Percentiles rank a stretch among this genome's conserved stretches.
Conservation (phyloP, 2,888 invertebrate species). For the Idaea biselata region DNA sequence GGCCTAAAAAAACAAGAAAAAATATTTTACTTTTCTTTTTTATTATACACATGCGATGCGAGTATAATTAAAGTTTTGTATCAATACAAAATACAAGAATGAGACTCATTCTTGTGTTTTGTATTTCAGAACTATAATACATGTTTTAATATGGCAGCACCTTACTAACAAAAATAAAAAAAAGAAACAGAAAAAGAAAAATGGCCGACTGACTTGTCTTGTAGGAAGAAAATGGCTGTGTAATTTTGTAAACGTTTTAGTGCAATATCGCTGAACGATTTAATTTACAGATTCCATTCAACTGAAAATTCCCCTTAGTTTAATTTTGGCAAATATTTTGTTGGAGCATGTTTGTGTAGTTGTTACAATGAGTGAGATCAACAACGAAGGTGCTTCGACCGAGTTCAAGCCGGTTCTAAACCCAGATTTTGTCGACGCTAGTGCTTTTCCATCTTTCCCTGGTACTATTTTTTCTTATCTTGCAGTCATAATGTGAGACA, state of each 20-base stretch:
- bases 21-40: too few relatives aligned
- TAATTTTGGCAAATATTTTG: neutral
- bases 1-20: too few relatives aligned
- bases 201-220: neutral
- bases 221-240: neutral
- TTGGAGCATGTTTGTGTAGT: neutral
- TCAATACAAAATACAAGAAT: too few relatives aligned
- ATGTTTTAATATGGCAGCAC: neutral
- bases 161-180: neutral
- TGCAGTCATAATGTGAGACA: neutral
- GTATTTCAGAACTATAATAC: too few relatives aligned
- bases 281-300: neutral
- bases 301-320: neutral
- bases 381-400: conserved; percentile 45
- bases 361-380: conserved; percentile 55
- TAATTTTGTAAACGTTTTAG: neutral
- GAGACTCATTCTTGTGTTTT: too few relatives aligned
- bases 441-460: conserved; percentile 71
- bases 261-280: neutral
- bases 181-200: neutral
- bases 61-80: too few relatives aligned
- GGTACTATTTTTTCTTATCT: conserved; percentile 38
- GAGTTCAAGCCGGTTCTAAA: conserved; percentile 62
- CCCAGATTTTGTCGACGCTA: conserved; percentile 34
- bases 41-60: too few relatives aligned